Percentiles rank a stretch among this genome's conserved stretches.
Conservation (phyloP, 1,140 invertebrate genomes). For the Brachionus sp. region DNA sequence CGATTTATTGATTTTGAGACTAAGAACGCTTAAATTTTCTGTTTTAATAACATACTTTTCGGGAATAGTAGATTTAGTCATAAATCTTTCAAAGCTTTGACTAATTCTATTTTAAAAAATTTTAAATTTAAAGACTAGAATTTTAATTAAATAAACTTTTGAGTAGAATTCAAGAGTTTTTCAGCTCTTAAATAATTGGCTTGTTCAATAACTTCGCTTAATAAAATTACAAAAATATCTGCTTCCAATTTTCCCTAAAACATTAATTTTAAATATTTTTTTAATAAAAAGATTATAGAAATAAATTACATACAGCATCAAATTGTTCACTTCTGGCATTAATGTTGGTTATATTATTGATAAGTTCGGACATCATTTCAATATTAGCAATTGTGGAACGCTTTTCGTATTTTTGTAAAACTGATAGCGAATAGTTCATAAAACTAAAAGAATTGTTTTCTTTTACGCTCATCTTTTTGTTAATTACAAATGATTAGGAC, state of each 20-base stretch:
- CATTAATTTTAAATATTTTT: neutral
- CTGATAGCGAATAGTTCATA: neutral
- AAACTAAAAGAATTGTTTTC: neutral
- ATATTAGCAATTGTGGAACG: neutral
- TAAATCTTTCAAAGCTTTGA: conserved; percentile 1
- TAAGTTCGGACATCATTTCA: neutral
- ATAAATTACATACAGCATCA: neutral
- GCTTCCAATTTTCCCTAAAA: conserved; percentile 15
- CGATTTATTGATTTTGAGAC: neutral
- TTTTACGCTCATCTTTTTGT: neutral
- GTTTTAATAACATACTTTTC: conserved; percentile 28
- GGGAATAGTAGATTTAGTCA: neutral
- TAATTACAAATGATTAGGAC: neutral
- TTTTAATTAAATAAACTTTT: neutral
- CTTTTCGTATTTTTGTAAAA: neutral
- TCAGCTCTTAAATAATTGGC: conserved; percentile 5
- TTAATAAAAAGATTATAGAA: neutral
- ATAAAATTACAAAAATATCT: conserved; percentile 20
- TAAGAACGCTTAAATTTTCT: neutral
- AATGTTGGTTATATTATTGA: neutral
- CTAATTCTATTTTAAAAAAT: neutral
- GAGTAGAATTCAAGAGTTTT: conserved; percentile 1
- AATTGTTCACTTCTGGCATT: neutral
- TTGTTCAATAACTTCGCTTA: conserved; percentile 23
- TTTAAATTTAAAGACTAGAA: neutral